Base-by-base conservation (phyloP, 2,797 vertebrate species). In the Chloroceryle inda region DNA sequence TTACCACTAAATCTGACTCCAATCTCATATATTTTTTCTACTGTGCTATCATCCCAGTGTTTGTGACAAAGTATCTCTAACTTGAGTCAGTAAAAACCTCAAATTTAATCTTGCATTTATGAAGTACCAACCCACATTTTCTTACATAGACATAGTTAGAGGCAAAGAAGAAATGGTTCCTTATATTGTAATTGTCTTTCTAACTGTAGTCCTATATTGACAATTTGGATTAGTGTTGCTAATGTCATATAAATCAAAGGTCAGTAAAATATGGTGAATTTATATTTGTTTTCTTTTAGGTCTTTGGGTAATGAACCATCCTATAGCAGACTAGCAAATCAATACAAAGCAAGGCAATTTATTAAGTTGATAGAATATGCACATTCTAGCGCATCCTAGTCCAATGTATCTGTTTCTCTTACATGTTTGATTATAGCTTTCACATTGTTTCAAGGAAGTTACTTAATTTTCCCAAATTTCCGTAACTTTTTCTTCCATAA, bases 41-140 rank as follows among this genome's bases (percentile, higher is more conserved):
- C 10, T 56, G 5, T 0, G 0, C 38, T 61, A 40, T 85, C 13
- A 44, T 69, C 19, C 24, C 33, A 18, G 13, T 49, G 26, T 2
- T 78, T 88, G 80, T 68, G n/a, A 20, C 26, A 59, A 84, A 78
- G 20, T 44, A 55, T 22, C 10, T 53, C 35, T 42, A 33, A 67
- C 44, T 22, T 23, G 22, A n/a, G 38, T 37, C 81, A 74, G 47
- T 49, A 61, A 13, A 78, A 84, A 61, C 26, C 42, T 61, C 59
- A 80, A 38, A n/a, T 62, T 72, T 0, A 27, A 18, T 61, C 27
- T 47, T 82, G 8, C 35, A 24, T 91, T 85, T 80, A 53, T 67
- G 72, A 76, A 94, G 85, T 63, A 49, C 9, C 16, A 85, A 13
- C 12, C 9, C 58, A 45, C 0, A 0, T 77, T 84, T 94, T 85